Base-by-base conservation (phyloP, 2,888 invertebrate genomes). In the Andrena minutula region DNA sequence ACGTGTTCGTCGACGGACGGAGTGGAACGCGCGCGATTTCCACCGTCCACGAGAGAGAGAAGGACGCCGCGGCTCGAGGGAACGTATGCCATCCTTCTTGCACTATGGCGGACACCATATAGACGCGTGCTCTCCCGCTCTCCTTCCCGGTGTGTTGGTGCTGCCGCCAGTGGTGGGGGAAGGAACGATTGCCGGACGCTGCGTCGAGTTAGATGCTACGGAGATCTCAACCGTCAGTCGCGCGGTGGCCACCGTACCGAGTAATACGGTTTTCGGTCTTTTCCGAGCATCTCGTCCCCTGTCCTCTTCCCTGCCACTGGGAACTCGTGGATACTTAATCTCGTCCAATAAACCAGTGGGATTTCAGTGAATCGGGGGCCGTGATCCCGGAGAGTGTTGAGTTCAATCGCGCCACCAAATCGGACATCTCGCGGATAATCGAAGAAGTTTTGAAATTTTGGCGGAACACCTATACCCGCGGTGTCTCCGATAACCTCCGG, bases 181-280 rank as follows among this genome's bases (percentile, higher is more conserved):
- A 90, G 88, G 89, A 91, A 91, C 92, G 93, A 93, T 91, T 89
- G 92, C 91, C 86, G 92, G 90, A 90, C 90, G 85, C 91, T 90
- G 92, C 93, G 92, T 90, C 90, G 92, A 91, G 92, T 91, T 91
- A 91, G 92, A 92, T 89, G 89, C 91, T 85, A 90, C 86, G 89
- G 90, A 91, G 90, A 92, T 92, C 92, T 87, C 84, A 90, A 89
- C 88, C 93, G 90, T 92, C 93, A 93, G 93, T 93, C 89, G 93
- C 90, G 91, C 92, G 92, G 90, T 92, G 90, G 92, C 90, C 91
- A 90, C 91, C 90, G 92, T 91, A 89, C 88, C 88, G 87, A 88
- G 87, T 85, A 85, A 75, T 82, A 77, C 89, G 86, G 77, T 84
- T 81, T 65, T 60, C 49, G 81, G 72, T 73, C 80, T 77, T 60